Evolutionary conservation across 2,113 vertebrate genomes (phyloP), one percentile per base, ranked within the genome.

Genomic region (Scomber colias): DNA sequence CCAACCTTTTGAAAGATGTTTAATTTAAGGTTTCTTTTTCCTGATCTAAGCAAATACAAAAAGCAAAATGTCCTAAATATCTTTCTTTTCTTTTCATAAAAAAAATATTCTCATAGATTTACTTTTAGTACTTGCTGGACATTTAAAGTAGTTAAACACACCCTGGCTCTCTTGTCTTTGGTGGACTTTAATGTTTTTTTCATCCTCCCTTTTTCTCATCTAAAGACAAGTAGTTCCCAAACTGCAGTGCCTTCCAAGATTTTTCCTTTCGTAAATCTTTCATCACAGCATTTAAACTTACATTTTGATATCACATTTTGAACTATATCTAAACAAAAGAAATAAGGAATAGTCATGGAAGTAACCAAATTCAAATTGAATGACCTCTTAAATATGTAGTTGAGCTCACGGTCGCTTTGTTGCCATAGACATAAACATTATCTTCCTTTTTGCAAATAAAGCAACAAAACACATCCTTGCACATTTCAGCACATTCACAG

Each of bases 221-320:
- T 56, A 46, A 4, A 46, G 46, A 31, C 24, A 49, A 40, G 2
- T 40, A 9, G 57, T 68, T 56, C 40, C 57, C 50, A 21, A 45
- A 57, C 12, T 54, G 46, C 8, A 40, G 6, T 9, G 35, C 35
- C 35, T 40, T 40, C 35, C 35, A 8, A 40, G 6, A 70, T 63
- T n/a, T 48, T 61, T 16, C 24, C 16, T 44, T 19, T 31, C 12
- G 51, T 17, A 68, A 50, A 46, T 3, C 10, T 73, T 71, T 56
- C 54, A 65, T 13, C 66, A 16, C 16, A 30, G n/a, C 55, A 19
- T 46, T 17, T 55, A 24, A 71, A 19, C 30, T 71, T 21, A 61
- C 21, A 62, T 19, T 76, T 49, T 84, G 19, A 17, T 31, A 63
- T 68, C 50, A 61, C 31, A 31, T n/a, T 60, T 62, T 68, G 10